Evolutionary conservation across 2,797 vertebrate genomes (phyloP), one percentile per base, ranked within the genome.

Genomic region (Sphaeramia orbicularis): DNA sequence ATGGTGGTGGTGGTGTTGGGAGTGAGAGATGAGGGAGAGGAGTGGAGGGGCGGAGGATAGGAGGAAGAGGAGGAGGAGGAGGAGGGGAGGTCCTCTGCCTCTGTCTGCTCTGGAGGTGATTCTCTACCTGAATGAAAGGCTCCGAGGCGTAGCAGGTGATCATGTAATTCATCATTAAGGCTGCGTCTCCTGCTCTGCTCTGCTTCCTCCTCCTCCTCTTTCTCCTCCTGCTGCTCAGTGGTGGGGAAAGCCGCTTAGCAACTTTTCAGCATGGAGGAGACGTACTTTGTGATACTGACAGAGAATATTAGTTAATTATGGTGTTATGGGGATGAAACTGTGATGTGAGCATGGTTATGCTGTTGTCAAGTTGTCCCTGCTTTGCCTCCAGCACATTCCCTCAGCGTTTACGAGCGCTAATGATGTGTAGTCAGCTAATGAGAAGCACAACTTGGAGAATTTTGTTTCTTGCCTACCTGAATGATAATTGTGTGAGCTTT

Each of bases 121-220:
- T 82, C 88, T 88, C 81, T 88, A 93, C 91, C 93, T 93, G 93
- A 92, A 78, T 80, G 86, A 86, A 74, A 85, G 68, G 87, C 89
- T 91, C 84, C 14, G 73, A 83, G 86, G 86, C 84, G 59, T 73
- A 82, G 82, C 87, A 90, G 91, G 90, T 92, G 91, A 92, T 90
- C 81, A 87, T 91, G 91, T 89, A 81, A 87, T 91, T 91, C 88
- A 92, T 93, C 92, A 91, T 91, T 67, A 85, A 71, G 76, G 77
- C 74, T 80, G 86, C 78, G 70, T 71, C 74, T 86, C 78, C 78
- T 1, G 56, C 81, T 82, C 77, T 50, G 77, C 86, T 80, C 79
- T 74, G 71, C 65, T 78, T 54, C 49, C 64, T 78, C 69, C 82
- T 55, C 71, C 48, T 41, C 72, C 58, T 53, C 78, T 52, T 64